phyloP scores from a whole-genome alignment of 1,140 invertebrate species.

The Coptotermes formosanus region DNA sequence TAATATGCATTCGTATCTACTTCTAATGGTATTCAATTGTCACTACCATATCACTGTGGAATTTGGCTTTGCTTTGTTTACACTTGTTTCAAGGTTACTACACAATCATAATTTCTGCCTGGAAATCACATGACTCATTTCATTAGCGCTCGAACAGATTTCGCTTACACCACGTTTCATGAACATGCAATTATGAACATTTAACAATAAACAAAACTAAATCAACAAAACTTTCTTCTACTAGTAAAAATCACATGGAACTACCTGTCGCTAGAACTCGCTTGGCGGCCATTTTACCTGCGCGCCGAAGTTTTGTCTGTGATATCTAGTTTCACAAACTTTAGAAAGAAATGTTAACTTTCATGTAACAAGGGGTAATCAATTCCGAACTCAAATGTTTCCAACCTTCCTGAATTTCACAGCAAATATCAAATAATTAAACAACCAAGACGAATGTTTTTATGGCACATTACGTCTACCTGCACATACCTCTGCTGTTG shows the following conservation, averaged over 20 bases:
- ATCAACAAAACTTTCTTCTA: not conserved
- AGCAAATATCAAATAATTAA: no score
- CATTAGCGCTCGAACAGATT: not conserved
- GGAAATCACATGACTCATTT: not conserved
- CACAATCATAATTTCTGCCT: not conserved
- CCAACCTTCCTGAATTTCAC: no score
- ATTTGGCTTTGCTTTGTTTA: constrained; percentile 17
- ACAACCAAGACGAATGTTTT: not conserved
- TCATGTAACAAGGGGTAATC: not conserved
- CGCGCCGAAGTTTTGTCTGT: not conserved
- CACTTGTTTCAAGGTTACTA: not conserved
- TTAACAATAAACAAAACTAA: not conserved
- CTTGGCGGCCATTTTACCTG: constrained; percentile 16
- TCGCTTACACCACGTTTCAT: not conserved
- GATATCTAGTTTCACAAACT: not conserved
- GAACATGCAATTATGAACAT: not conserved
- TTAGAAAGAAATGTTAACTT: not conserved
- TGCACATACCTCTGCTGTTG: constrained; percentile 11
- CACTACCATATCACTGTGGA: not conserved
- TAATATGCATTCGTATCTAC: not conserved
- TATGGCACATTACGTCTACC: not conserved
- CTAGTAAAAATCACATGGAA: not conserved
- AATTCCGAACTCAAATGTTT: not conserved
- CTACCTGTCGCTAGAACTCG: constrained; percentile 6
- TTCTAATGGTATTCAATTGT: not conserved